Evolutionary conservation across 2,888 invertebrate genomes (phyloP).

Genomic region (Hemicrepidius hirtus): DNA sequence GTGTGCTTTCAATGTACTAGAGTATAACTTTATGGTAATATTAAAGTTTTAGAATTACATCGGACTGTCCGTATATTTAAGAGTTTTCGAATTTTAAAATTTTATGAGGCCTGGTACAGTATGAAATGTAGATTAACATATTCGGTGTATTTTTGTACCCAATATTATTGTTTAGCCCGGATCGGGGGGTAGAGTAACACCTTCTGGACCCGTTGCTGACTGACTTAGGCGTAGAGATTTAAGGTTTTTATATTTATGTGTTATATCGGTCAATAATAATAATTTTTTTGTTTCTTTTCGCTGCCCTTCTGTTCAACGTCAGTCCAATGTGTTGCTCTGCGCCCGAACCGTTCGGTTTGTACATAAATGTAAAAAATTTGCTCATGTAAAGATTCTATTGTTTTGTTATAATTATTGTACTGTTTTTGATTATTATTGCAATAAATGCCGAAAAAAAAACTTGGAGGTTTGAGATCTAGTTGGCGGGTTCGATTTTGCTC

Average conservation of each 20-base stretch:
- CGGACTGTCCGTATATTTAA: conserved; percentile 72
- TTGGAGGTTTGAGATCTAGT: conserved; percentile 36
- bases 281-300: conserved; percentile 54
- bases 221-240: conserved; percentile 67
- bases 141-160: conserved; percentile 74
- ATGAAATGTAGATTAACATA: conserved; percentile 70
- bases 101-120: conserved; percentile 73
- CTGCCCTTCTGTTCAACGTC: conserved; percentile 55
- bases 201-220: conserved; percentile 65
- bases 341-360: conserved; percentile 63
- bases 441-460: conserved; percentile 44
- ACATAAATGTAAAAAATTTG: conserved; percentile 70
- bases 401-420: conserved; percentile 70
- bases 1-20: conserved; percentile 73
- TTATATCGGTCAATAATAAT: conserved; percentile 62
- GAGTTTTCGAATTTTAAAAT: conserved; percentile 73
- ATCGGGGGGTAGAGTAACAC: conserved; percentile 64
- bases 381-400: conserved; percentile 71
- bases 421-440: conserved; percentile 58
- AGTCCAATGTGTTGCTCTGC: conserved; percentile 51
- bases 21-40: conserved; percentile 67
- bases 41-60: conserved; percentile 67
- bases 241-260: conserved; percentile 64
- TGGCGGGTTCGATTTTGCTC: conserved; percentile 35
- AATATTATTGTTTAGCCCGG: conserved; percentile 68